A percentile compares a stretch with the other conserved stretches of the same genome.
Conservation (phyloP, 2,113 vertebrate species). For the Lepus europaeus region DNA sequence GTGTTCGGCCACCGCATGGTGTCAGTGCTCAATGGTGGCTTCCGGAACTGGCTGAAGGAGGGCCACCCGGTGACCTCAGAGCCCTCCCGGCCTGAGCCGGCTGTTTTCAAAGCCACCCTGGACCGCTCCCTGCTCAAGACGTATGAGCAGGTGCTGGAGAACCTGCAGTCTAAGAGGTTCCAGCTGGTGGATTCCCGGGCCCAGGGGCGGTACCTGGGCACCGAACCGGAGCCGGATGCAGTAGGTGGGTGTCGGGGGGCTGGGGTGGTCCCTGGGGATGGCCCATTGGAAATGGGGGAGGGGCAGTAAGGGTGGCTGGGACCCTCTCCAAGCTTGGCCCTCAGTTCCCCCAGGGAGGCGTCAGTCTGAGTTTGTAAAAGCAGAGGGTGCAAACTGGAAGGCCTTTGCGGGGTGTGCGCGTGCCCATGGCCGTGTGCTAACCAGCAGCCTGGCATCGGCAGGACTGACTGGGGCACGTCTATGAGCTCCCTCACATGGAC, state of each 20-base stretch:
- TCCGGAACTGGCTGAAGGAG: conserved; percentile 94
- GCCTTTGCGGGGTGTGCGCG: not conserved
- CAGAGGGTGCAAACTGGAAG: not conserved
- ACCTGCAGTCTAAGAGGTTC: conserved; percentile 88
- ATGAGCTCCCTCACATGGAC: too few species aligned
- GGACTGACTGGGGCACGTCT: not conserved
- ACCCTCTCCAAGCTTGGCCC: not conserved
- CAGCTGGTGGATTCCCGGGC: conserved; percentile 95
- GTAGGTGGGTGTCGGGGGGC: conserved; percentile 85
- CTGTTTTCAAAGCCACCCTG: conserved; percentile 88
- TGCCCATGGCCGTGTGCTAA: not conserved
- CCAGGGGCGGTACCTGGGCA: conserved; percentile 92
- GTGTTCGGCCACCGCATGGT: conserved; percentile 93
- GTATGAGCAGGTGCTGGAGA: conserved; percentile 94
- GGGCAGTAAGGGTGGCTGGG: not conserved
- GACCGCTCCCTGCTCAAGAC: conserved; percentile 91
- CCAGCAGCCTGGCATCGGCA: not conserved
- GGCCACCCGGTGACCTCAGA: conserved; percentile 89
- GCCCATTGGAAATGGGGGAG: not conserved
- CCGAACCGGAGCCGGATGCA: conserved; percentile 93
- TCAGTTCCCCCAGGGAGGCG: not conserved
- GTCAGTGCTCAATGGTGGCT: conserved; percentile 95
- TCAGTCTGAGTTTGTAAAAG: conserved; percentile 46
- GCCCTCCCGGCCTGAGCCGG: conserved; percentile 83
- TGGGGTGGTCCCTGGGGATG: not conserved